phyloP scores from a whole-genome alignment of 2,888 invertebrate genomes.

The Amiota mariae region DNA sequence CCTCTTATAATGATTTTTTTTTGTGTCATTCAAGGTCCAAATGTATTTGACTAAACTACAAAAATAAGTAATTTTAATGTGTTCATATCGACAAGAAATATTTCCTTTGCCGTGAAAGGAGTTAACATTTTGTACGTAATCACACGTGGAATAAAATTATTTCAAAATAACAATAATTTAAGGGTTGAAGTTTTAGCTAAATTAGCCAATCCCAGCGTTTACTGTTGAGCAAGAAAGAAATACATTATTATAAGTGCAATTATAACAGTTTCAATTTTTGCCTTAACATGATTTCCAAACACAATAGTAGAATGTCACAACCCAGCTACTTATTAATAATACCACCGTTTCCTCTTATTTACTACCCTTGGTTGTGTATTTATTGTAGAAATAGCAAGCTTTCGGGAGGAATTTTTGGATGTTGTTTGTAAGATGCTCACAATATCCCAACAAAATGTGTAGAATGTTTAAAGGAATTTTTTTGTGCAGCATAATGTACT shows the following conservation, averaged over 20 bases:
- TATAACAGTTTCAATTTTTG: slow-evolving; percentile 6
- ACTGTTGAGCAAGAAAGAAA: slow-evolving; percentile 20
- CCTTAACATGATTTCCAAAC: slow-evolving; percentile 39
- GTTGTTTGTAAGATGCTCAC: slow-evolving; percentile 56
- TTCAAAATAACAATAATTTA: slow-evolving; percentile 37
- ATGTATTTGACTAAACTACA: too few species aligned
- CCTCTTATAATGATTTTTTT: too few species aligned
- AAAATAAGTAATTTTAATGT: too few species aligned
- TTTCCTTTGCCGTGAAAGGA: too few species aligned
- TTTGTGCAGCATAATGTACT: slow-evolving; percentile 58
- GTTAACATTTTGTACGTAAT: too few species aligned
- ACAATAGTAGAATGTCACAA: slow-evolving; percentile 5
- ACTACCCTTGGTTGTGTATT: slow-evolving; percentile 33
- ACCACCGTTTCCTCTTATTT: slow-evolving; percentile 48
- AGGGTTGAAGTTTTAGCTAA: slow-evolving; percentile 50
- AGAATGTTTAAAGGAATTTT: slow-evolving; percentile 58
- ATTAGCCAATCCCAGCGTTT: slow-evolving; percentile 56
- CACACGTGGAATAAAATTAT: not conserved
- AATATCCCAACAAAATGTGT: slow-evolving; percentile 64
- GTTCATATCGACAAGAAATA: too few species aligned
- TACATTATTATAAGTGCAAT: not conserved
- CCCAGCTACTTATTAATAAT: slow-evolving; percentile 29
- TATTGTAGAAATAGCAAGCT: slow-evolving; percentile 32
- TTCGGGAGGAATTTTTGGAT: slow-evolving; percentile 52
- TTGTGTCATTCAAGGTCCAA: too few species aligned